phyloP scores from a whole-genome alignment of 2,113 vertebrate genomes.

The Danionella cerebrum region DNA sequence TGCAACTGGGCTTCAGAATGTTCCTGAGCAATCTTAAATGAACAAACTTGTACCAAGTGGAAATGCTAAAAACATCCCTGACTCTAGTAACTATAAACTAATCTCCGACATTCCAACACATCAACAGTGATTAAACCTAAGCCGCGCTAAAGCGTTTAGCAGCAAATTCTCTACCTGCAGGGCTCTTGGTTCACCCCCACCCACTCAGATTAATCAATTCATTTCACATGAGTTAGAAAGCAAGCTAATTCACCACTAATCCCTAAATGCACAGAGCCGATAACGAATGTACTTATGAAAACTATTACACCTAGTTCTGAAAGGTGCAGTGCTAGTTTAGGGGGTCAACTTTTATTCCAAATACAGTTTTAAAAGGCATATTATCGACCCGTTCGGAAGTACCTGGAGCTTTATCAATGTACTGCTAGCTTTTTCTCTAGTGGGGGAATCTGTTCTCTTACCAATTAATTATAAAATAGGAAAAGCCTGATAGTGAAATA shows the following conservation, averaged over 20 bases:
- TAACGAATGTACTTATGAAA: neutral
- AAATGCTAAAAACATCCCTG: neutral
- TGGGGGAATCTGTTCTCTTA: neutral
- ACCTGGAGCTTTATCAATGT: neutral
- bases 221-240: neutral
- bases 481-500: neutral
- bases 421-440: neutral
- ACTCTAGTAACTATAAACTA: neutral
- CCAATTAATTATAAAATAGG: neutral
- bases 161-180: neutral
- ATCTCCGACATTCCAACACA: neutral
- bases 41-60: neutral
- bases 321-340: too few species aligned
- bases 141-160: neutral
- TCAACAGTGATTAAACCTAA: neutral
- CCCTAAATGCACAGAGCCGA: conserved; percentile 1
- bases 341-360: too few species aligned
- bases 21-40: too few species aligned
- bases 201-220: neutral
- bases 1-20: too few species aligned
- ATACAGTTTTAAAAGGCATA: too few species aligned
- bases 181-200: neutral
- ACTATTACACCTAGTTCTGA: too few species aligned
- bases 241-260: conserved; percentile 24
- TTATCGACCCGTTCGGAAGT: too few species aligned